Percentiles rank a stretch among this genome's conserved stretches.
phyloP scores from a whole-genome alignment of 2,113 vertebrate species.

The Brevimyrus niger region DNA sequence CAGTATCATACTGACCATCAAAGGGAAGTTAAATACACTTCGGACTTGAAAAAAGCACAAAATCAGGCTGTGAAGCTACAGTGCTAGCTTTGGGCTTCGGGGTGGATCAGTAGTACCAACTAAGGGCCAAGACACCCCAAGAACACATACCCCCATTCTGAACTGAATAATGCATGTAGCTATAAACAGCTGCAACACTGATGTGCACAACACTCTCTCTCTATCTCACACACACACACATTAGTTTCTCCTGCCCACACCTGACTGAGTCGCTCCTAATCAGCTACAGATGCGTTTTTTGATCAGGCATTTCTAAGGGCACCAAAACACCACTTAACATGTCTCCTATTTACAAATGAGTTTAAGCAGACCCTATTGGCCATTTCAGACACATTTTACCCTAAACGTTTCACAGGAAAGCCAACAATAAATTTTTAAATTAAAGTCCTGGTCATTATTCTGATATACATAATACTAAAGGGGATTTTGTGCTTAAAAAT shows the following conservation, averaged over 20 bases:
- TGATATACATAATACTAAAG: not conserved
- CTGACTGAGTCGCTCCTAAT: not conserved
- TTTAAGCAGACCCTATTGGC: not conserved
- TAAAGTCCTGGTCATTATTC: not conserved
- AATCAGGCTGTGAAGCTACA: not conserved
- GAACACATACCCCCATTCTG: slow-evolving; percentile 2
- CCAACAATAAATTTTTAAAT: not conserved
- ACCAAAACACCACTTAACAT: not conserved
- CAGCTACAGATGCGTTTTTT: not conserved
- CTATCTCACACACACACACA: not conserved
- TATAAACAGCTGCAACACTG: slow-evolving; percentile 17
- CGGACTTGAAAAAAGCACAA: not conserved
- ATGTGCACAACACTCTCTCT: slow-evolving; percentile 16
- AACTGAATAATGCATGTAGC: slow-evolving; percentile 9
- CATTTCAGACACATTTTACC: not conserved
- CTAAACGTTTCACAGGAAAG: slow-evolving; percentile 4
- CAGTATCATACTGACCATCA: not conserved
- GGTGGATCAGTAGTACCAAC: slow-evolving; percentile 33
- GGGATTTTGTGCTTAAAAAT: not conserved
- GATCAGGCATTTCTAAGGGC: not conserved
- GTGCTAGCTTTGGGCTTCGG: not conserved
- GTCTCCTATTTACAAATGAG: not conserved
- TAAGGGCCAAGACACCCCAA: slow-evolving; percentile 35
- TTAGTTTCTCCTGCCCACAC: not conserved
- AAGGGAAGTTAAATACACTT: not conserved